phyloP scores from a whole-genome alignment of 64 coral and sea anemone genomes.

The Orbicella faveolata region DNA sequence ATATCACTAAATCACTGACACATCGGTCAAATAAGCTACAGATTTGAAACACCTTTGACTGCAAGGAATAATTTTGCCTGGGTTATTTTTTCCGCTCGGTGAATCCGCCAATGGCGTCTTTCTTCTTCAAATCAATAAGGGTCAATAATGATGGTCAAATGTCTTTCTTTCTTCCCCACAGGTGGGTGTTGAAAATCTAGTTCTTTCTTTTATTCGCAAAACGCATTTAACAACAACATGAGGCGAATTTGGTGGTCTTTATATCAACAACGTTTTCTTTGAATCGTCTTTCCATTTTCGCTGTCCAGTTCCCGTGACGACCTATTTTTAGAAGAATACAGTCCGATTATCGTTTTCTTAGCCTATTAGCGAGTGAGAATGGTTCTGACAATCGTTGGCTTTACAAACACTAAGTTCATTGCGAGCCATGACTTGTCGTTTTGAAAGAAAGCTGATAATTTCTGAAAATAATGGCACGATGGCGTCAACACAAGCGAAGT shows the following conservation, averaged over 20 bases:
- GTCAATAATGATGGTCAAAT: neutral
- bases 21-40: neutral
- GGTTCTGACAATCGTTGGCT: neutral
- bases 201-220: neutral
- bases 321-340: neutral
- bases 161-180: neutral
- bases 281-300: neutral
- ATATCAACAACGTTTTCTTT: neutral
- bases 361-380: neutral
- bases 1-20: neutral
- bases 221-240: neutral
- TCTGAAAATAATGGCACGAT: too few species aligned
- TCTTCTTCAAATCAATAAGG: neutral
- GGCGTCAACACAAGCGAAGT: neutral
- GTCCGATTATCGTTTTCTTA: neutral
- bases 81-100: slow-evolving; percentile 3
- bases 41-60: neutral
- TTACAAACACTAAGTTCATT: neutral
- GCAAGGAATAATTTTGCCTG: neutral
- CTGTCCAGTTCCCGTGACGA: neutral
- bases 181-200: neutral
- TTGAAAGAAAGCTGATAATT: neutral
- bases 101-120: neutral
- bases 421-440: neutral
- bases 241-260: neutral